These are phyloP conservation scores for Stigmatopora nigra DNA, from an alignment of 2,113 vertebrate species.

Conservation along the genomic window DNA sequence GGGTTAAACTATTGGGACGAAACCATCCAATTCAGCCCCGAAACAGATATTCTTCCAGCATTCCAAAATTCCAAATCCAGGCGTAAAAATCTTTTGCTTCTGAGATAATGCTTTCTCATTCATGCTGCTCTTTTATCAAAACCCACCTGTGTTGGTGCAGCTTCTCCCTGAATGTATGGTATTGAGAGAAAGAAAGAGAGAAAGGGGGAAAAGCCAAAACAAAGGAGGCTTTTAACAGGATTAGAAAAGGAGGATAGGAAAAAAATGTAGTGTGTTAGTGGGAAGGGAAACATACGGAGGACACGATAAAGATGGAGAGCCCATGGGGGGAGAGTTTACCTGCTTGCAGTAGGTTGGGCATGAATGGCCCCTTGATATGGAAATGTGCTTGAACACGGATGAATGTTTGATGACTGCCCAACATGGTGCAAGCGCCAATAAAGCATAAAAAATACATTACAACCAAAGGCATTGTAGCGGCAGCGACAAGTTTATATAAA, in stretches of 20 bases:
- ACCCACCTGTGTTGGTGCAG: neutral
- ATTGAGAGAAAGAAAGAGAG: slow-evolving; percentile 8
- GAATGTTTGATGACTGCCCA: slow-evolving; percentile 57
- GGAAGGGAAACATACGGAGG: slow-evolving; percentile 32
- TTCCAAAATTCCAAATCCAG: neutral
- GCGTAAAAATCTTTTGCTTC: neutral
- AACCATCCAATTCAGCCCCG: neutral
- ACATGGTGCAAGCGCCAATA: slow-evolving; percentile 46
- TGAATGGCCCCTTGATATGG: slow-evolving; percentile 54
- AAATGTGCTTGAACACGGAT: slow-evolving; percentile 46
- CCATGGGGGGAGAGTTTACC: slow-evolving; percentile 31
- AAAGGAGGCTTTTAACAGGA: slow-evolving; percentile 51
- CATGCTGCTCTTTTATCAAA: slow-evolving; percentile 6
- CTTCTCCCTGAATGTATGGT: slow-evolving; percentile 8
- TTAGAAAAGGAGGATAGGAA: slow-evolving; percentile 51
- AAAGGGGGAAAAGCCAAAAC: slow-evolving; percentile 3
- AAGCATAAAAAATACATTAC: slow-evolving; percentile 61
- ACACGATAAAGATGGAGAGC: slow-evolving; percentile 36
- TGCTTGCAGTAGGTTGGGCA: slow-evolving; percentile 35
- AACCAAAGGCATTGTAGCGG: slow-evolving; percentile 36
- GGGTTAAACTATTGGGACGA: too few relatives aligned
- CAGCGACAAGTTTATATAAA: slow-evolving; percentile 31
- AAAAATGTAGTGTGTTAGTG: slow-evolving; percentile 23
- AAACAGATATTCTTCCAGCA: neutral
- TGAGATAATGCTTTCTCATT: neutral